These are phyloP conservation scores for Oryzias javanicus DNA, from an alignment of 2,113 vertebrate genomes.

Conservation along the genomic window DNA sequence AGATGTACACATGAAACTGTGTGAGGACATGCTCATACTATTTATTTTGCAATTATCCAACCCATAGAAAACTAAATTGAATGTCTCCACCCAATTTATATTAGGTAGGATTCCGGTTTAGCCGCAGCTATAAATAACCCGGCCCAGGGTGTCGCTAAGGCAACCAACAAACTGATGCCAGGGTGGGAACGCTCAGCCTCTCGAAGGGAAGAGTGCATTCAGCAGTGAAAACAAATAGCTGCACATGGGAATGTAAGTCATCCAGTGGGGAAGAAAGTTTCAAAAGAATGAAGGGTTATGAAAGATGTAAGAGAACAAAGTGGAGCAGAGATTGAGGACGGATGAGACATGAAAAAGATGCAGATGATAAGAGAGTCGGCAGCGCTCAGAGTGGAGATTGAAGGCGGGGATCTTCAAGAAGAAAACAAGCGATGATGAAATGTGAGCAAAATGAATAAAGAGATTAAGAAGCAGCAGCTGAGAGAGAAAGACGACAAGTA, in stretches of 20 bases:
- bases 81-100: constrained; percentile 19
- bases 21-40: too few relatives aligned
- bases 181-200: constrained; percentile 44
- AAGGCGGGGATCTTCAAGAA: neutral
- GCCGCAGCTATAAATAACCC: constrained; percentile 69
- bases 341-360: neutral
- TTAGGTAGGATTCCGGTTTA: constrained; percentile 47
- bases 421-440: constrained; percentile 3
- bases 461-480: neutral
- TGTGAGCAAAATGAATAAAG: neutral
- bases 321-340: neutral
- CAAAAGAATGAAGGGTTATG: too few relatives aligned
- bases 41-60: too few relatives aligned
- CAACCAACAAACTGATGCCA: constrained; percentile 73
- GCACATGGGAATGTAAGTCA: too few relatives aligned
- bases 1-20: too few relatives aligned
- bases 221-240: neutral
- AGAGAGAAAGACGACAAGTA: constrained; percentile 6
- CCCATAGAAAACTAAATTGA: neutral
- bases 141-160: constrained; percentile 59
- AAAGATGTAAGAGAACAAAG: neutral
- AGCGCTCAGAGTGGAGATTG: neutral
- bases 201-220: constrained; percentile 36
- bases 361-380: neutral
- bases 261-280: constrained; percentile 3